Percentiles rank a stretch among this genome's conserved stretches.
phyloP scores from a whole-genome alignment of 2,113 vertebrate genomes.

The Esox niger region DNA sequence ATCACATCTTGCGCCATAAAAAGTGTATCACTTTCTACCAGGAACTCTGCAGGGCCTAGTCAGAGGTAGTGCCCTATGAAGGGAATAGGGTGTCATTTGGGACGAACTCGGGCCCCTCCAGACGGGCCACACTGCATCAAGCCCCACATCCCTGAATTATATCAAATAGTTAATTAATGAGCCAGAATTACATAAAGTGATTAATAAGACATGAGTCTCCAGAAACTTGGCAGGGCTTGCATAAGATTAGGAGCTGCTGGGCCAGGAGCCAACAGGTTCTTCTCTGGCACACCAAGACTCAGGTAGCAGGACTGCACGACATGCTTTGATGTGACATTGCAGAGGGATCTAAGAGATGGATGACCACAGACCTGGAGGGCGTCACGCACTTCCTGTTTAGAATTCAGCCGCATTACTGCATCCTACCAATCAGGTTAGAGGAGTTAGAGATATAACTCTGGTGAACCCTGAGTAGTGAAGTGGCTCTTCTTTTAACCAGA shows the following conservation, averaged over 20 bases:
- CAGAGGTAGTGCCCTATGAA: constrained; percentile 19
- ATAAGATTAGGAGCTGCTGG: constrained; percentile 42
- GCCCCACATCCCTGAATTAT: constrained; percentile 56
- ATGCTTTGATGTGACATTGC: neutral
- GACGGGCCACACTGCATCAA: constrained; percentile 17
- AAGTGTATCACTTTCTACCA: constrained; percentile 34
- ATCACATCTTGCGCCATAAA: no score
- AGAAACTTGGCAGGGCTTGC: constrained; percentile 50
- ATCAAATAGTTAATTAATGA: constrained; percentile 69
- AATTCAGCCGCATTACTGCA: no score
- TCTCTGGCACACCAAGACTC: constrained; percentile 24
- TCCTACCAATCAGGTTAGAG: no score
- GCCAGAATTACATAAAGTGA: constrained; percentile 68
- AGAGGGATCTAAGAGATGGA: neutral
- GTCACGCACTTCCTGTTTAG: no score
- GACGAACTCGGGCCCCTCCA: constrained; percentile 41
- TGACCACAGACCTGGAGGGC: no score
- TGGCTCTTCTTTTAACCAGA: no score
- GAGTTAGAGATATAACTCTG: no score
- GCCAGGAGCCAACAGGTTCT: constrained; percentile 52
- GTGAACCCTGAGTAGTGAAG: no score
- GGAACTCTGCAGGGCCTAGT: no score
- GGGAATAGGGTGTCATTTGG: no score
- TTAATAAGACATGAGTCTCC: constrained; percentile 67
- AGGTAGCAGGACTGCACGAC: neutral